Evolutionary conservation across 2,113 vertebrate genomes (phyloP), one percentile per base, ranked within the genome.

Genomic region (Clupea harengus): DNA sequence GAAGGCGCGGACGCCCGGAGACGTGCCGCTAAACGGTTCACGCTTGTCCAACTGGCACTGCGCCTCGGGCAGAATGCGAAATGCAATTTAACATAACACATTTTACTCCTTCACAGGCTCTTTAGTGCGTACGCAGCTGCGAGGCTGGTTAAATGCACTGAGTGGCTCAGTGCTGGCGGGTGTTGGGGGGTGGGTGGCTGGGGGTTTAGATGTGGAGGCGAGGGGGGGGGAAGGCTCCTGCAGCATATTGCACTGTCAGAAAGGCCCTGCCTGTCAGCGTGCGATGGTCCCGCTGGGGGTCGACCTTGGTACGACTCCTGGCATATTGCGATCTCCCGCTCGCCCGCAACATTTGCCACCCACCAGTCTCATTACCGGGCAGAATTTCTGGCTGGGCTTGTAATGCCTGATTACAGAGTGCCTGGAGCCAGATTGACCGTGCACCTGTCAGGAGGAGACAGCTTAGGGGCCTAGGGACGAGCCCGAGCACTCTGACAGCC

Each of bases 301-400:
- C 64, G n/a, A 67, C 64, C 64, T 67, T 67, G 64, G 49, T 49
- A 10, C 81, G 57, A 88, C 50, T 7, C 13, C 25, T 6, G n/a
- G 86, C 75, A 81, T 87, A 80, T 90, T 82, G 86, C 84, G 49
- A 85, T 86, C 85, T 84, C 11, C n/a, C 64, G 1, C 10, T 28
- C 11, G 25, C 22, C 22, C 64, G 10, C 64, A 67, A 25, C 64
- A 67, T 2, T 2, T 28, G n/a, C n/a, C n/a, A 25, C n/a, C 64
- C 64, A 67, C n/a, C 64, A 67, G 25, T 67, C 64, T 67, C 64
- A 88, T 86, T 88, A 87, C 89, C 22, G 82, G 91, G 88, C 89
- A 91, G 81, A 89, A 88, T 89, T 89, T 89, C 89, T 84, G 89
- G 57, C 87, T 84, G 9, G 82, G 82, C 52, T 82, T 86, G 81